These are phyloP conservation scores for Tryphoninae sp. DNA, from an alignment of 2,888 invertebrate genomes.

Conservation along the genomic window DNA sequence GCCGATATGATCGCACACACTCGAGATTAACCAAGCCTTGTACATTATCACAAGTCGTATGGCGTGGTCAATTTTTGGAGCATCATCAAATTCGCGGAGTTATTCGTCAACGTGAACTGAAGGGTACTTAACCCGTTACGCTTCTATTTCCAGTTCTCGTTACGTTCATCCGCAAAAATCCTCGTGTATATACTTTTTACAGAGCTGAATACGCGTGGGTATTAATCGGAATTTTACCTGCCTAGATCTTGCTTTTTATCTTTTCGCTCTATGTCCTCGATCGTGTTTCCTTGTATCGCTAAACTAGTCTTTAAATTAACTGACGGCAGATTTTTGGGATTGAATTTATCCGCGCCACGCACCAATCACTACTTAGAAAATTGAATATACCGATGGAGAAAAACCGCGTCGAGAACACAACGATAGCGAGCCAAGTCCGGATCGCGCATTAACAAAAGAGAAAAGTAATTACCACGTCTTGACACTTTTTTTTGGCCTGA, in stretches of 20 bases:
- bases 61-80: not conserved
- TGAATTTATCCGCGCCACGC: slow-evolving; percentile 13
- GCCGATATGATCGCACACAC: not conserved
- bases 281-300: not conserved
- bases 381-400: slow-evolving; percentile 14
- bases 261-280: slow-evolving; percentile 16
- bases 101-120: slow-evolving; percentile 40
- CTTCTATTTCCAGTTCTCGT: slow-evolving; percentile 57
- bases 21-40: not conserved
- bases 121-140: slow-evolving; percentile 33
- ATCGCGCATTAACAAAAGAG: not conserved
- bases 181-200: slow-evolving; percentile 26
- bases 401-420: slow-evolving; percentile 37
- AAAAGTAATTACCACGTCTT: not conserved
- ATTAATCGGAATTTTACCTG: too few species aligned
- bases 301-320: slow-evolving; percentile 11
- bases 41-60: not conserved
- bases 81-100: not conserved
- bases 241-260: slow-evolving; percentile 24
- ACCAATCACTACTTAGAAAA: not conserved
- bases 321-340: slow-evolving; percentile 19
- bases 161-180: not conserved
- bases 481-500: not conserved
- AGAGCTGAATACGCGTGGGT: not conserved
- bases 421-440: slow-evolving; percentile 40